Base-by-base conservation (phyloP, 2,113 vertebrate genomes). In the Apeltes quadracus region DNA sequence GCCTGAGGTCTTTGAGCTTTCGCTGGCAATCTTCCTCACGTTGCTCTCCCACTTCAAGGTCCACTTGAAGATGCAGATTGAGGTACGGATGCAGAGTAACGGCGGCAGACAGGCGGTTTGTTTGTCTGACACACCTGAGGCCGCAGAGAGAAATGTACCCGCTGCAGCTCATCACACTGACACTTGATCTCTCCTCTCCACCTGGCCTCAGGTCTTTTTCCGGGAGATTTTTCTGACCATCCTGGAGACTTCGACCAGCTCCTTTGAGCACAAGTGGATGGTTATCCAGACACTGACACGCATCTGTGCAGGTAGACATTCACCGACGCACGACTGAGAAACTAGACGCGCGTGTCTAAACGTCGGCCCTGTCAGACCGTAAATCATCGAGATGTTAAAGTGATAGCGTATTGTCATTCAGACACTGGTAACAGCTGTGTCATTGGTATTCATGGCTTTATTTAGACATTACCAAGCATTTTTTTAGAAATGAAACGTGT, bases 221-320 rank as follows among this genome's bases (percentile, higher is more conserved):
- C 95, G 97, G 88, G 98, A 99, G 89, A 99, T 99, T 72, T 99
- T 99, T 88, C 89, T 99, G 75, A 99, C 97, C 88, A 99, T 99
- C 88, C 90, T 99, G 81, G 98, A 99, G 88, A 99, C 98, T 1
- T 95, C 97, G 10, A 95, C 96, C 53, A 99, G 98, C 93, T 98
- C 98, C 41, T 98, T 99, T 75, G 97, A 99, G 80, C 98, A 99
- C 91, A 97, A 98, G 79, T 99, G 98, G 98, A 99, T 99, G 98
- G 98, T 99, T 56, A 99, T 98, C 84, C 98, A 99, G 92, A 98
- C 97, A 7, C 94, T 99, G 66, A 99, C 97, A 1, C 95, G 98
- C 81, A 99, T 99, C 90, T 99, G 97, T 91, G 97, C 98, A 96
- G 97, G 97, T 99, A 93, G 15, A 15, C 3, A 36, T 36, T n/a